Percentiles rank a stretch among this genome's conserved stretches.
Conservation (phyloP, 2,113 vertebrate genomes). For the Pangasianodon gigas region DNA sequence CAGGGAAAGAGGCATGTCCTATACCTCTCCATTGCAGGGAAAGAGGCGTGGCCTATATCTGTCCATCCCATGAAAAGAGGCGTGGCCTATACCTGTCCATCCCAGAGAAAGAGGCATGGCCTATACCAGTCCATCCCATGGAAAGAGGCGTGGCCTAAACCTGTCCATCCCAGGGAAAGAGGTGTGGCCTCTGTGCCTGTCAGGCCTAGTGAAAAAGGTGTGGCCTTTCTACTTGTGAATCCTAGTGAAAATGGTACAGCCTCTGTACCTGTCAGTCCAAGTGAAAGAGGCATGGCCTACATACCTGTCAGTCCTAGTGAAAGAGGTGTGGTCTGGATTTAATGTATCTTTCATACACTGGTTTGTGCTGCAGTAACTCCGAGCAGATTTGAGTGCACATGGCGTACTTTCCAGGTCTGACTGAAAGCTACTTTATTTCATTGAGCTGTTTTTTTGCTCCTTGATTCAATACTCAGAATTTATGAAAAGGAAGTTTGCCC, state of each 20-base stretch:
- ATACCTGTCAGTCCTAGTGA: neutral
- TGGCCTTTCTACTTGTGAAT: neutral
- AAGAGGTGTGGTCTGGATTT: neutral
- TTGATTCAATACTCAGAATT: constrained; percentile 18
- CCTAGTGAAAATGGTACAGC: too few species aligned
- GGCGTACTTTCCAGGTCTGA: neutral
- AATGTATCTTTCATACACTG: neutral
- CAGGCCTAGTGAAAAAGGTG: neutral
- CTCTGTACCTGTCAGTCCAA: neutral
- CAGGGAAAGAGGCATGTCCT: neutral
- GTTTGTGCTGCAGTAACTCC: neutral
- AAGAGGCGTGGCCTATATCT: neutral
- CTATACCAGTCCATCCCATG: neutral
- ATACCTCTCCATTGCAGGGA: neutral
- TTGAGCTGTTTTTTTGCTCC: neutral
- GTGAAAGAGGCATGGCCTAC: neutral
- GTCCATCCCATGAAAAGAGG: neutral
- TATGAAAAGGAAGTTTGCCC: constrained; percentile 57
- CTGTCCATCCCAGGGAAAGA: neutral
- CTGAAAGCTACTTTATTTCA: constrained; percentile 3
- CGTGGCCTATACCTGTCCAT: neutral
- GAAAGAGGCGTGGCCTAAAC: neutral
- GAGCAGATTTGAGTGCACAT: neutral
- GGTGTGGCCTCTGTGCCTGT: neutral
- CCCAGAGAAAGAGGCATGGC: neutral